A percentile compares a stretch with the other conserved stretches of the same genome.
phyloP scores from a whole-genome alignment of 2,113 vertebrate species.

The Osmerus mordax region DNA sequence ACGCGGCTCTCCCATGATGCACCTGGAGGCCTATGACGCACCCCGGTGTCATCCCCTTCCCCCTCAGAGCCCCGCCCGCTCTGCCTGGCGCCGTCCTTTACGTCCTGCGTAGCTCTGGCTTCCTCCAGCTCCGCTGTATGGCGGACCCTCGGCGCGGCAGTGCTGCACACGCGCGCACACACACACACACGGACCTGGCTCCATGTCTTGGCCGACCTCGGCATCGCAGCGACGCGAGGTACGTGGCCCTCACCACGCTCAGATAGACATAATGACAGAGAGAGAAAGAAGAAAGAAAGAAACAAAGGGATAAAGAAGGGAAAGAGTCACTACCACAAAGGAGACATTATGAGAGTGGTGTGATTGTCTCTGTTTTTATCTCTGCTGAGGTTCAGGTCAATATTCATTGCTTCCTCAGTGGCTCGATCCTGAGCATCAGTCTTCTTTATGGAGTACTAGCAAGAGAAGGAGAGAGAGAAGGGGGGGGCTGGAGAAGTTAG shows the following conservation, averaged over 20 bases:
- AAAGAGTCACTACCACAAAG: conserved; percentile 51
- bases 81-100: neutral
- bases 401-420: conserved; percentile 59
- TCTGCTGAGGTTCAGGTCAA: conserved; percentile 61
- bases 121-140: too few relatives aligned
- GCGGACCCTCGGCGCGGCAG: too few relatives aligned
- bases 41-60: neutral
- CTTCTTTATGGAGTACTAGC: conserved; percentile 35
- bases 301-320: conserved; percentile 40
- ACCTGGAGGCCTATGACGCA: conserved; percentile 36
- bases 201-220: too few relatives aligned
- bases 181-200: too few relatives aligned
- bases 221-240: too few relatives aligned
- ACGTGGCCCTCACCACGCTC: too few relatives aligned
- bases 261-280: conserved; percentile 4
- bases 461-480: neutral
- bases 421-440: conserved; percentile 38
- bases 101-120: neutral
- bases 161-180: too few relatives aligned
- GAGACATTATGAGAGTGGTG: conserved; percentile 61
- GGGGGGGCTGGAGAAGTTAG: conserved; percentile 44
- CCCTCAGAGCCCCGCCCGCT: conserved; percentile 22
- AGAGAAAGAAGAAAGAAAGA: conserved; percentile 53
- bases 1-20: conserved; percentile 46
- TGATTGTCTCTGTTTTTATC: conserved; percentile 74